These are phyloP conservation scores for Hypothenemus hampei DNA, from an alignment of 1,140 invertebrate species.

Conservation along the genomic window DNA sequence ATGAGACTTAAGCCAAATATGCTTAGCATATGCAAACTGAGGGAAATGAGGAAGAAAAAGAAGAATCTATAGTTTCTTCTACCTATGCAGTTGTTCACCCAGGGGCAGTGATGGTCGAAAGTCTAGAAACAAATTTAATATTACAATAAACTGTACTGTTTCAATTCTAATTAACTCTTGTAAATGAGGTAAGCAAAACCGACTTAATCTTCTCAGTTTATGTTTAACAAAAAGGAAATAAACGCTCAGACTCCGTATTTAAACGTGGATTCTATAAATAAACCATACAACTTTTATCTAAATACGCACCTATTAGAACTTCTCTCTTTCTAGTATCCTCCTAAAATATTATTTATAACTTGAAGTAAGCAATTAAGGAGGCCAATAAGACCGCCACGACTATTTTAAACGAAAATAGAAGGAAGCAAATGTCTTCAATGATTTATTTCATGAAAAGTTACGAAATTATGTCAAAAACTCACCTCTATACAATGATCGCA, in stretches of 20 bases:
- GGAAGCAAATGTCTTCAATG: background rate
- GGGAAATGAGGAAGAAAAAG: constrained; percentile 95
- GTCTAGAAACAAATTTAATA: constrained; percentile 66
- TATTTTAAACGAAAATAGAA: constrained; percentile 13
- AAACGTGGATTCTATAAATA: no score
- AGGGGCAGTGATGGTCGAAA: constrained; percentile 99
- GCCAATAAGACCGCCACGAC: background rate
- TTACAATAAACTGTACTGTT: background rate
- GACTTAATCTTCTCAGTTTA: no score
- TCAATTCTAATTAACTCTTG: background rate
- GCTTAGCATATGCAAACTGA: constrained; percentile 95
- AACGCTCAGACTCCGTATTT: no score
- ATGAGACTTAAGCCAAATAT: constrained; percentile 92
- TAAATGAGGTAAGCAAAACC: background rate
- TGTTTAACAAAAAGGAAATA: no score
- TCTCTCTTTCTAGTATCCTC: no score
- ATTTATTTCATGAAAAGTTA: background rate
- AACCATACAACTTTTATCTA: no score
- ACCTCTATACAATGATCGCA: constrained; percentile 99
- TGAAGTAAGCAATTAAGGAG: constrained; percentile 12
- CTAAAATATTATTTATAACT: constrained; percentile 15
- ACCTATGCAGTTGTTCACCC: constrained; percentile 99
- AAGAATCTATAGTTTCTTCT: constrained; percentile 97
- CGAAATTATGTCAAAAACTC: constrained; percentile 34
- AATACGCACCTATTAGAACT: no score